Evolutionary conservation across 2,888 invertebrate genomes (phyloP), one percentile per base, ranked within the genome.

Genomic region (Drosophila eohydei): DNA sequence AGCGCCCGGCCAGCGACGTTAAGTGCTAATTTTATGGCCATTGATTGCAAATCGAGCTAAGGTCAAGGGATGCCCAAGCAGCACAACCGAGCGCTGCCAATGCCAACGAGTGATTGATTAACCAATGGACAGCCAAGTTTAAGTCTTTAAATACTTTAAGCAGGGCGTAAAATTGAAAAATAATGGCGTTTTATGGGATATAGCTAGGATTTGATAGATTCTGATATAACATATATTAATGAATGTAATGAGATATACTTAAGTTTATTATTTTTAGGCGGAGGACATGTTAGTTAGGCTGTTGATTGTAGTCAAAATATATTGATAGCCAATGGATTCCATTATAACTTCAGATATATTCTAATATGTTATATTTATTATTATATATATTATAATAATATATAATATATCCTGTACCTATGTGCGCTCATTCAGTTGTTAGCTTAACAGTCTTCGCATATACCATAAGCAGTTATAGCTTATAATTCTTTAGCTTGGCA

Each of bases 11-110:
- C 36, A 69, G 50, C 54, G 66, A 77, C 82, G 68, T 82, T 83
- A 73, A 73, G 82, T 79, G 84, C 77, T 86, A 82, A 86, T 86
- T 82, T 86, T 77, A 69, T 80, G 71, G 76, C 73, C 64, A 78
- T 76, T 75, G 75, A 63, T 69, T 60, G 62, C 63, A 48, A 65
- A 74, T 73, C 65, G 56, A 59, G 55, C 67, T 76, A 76, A 80
- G 80, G 78, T 81, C 80, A 81, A 76, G 68, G 68, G 44, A 71
- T 65, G 69, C 46, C 26, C 50, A 16, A 16, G 4, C 46, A 72
- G 43, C 46, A 16, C 34, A 40, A 34, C 48, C 16, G 52, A 36
- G 26, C 32, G 41, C 16, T 59, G 73, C 16, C 52, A 60, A 54
- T 51, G 57, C 21, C 46, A 46, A 38, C 1, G 16, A 26, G 51